phyloP scores from a whole-genome alignment of 2,797 vertebrate species.

The Lacerta viridis region DNA sequence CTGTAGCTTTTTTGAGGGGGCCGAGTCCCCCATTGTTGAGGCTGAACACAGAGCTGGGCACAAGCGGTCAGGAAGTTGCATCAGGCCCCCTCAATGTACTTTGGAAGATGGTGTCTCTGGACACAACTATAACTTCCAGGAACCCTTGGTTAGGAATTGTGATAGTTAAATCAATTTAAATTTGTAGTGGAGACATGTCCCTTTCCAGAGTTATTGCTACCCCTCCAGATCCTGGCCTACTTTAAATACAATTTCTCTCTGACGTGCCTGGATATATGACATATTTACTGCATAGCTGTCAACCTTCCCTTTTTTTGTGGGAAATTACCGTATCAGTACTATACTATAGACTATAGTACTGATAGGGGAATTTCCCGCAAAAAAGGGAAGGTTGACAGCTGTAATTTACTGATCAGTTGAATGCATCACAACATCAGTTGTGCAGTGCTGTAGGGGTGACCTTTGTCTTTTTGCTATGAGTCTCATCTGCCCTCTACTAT shows the following conservation, averaged over 20 bases:
- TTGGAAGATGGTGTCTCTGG: too few species aligned
- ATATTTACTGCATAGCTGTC: not conserved
- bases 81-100: too few species aligned
- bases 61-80: too few species aligned
- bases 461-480: not conserved
- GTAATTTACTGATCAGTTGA: not conserved
- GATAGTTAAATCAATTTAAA: not conserved
- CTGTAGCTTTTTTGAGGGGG: not conserved
- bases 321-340: too few species aligned
- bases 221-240: not conserved
- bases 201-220: not conserved
- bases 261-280: not conserved
- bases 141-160: not conserved
- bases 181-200: not conserved
- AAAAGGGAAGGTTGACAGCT: too few species aligned
- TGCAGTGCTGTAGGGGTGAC: not conserved
- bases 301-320: too few species aligned
- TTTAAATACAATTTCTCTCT: not conserved
- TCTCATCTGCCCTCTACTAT: not conserved
- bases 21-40: too few species aligned
- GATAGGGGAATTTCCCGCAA: too few species aligned
- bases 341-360: too few species aligned
- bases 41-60: too few species aligned
- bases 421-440: not conserved
- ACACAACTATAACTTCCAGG: not conserved